Percentiles rank a stretch among this genome's conserved stretches.
Evolutionary conservation across 2,888 invertebrate genomes (phyloP).

Genomic region (Drosophila eohydei): DNA sequence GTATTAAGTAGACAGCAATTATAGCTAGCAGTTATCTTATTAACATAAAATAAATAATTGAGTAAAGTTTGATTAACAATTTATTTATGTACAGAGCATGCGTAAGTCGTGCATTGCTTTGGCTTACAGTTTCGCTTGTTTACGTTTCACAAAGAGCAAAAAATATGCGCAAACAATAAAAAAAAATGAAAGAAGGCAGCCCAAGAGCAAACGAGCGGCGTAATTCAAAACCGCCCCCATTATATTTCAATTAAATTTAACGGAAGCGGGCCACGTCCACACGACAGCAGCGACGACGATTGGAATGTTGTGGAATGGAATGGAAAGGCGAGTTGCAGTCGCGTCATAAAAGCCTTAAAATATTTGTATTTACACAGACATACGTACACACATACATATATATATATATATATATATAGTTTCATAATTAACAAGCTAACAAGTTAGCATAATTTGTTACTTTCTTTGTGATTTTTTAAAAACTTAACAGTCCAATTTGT

Average conservation of each 20-base stretch:
- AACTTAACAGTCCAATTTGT: slow-evolving; percentile 39
- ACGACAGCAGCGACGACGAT: slow-evolving; percentile 13
- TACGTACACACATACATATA: slow-evolving; percentile 6
- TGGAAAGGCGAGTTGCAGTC: slow-evolving; percentile 7
- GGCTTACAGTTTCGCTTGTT: slow-evolving; percentile 32
- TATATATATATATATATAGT: slow-evolving; percentile 38
- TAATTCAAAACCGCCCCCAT: slow-evolving; percentile 75
- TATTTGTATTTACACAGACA: slow-evolving; percentile 34
- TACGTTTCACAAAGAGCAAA: slow-evolving; percentile 55
- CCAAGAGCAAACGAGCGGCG: slow-evolving; percentile 47
- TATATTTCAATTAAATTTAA: slow-evolving; percentile 74
- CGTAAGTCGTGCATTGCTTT: slow-evolving; percentile 15
- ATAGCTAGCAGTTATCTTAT: neutral
- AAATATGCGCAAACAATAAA: slow-evolving; percentile 19
- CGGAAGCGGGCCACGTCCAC: slow-evolving; percentile 63
- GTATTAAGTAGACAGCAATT: neutral
- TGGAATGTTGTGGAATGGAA: slow-evolving; percentile 36
- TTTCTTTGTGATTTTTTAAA: slow-evolving; percentile 18
- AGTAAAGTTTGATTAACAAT: neutral
- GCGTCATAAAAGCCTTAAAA: slow-evolving; percentile 12
- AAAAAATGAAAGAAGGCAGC: slow-evolving; percentile 22
- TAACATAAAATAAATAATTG: neutral
- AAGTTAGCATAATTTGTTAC: slow-evolving; percentile 49
- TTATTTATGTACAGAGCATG: slow-evolving; percentile 41
- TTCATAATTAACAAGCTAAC: slow-evolving; percentile 56